Evolutionary conservation across 2,888 invertebrate genomes (phyloP).

Genomic region (Apamea sordens): DNA sequence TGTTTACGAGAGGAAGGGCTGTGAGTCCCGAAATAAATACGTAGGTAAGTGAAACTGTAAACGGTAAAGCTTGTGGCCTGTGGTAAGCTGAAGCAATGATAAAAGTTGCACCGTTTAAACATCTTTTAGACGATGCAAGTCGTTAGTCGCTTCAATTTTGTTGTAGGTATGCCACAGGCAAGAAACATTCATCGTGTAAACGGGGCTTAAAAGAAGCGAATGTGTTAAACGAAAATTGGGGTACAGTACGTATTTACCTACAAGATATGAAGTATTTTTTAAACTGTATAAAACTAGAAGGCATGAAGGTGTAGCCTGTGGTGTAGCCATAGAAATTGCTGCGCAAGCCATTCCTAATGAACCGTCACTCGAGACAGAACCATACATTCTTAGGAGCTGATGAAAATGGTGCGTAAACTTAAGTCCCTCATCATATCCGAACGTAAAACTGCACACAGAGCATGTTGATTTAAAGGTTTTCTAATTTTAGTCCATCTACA

Average conservation of each 20-base stretch:
- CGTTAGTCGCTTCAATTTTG: no score
- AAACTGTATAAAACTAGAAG: neutral
- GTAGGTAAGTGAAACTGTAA: neutral
- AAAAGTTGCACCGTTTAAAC: no score
- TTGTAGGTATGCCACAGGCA: no score
- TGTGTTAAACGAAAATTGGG: neutral
- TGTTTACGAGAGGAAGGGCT: neutral
- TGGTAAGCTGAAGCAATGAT: no score
- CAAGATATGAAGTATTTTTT: neutral
- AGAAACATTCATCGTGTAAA: no score
- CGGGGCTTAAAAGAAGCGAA: neutral
- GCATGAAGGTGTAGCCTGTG: neutral
- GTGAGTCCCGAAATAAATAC: neutral
- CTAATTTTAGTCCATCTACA: neutral
- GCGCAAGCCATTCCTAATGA: neutral
- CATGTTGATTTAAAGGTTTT: neutral
- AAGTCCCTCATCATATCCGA: no score
- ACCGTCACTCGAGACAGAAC: neutral
- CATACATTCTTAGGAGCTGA: no score
- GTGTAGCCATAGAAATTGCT: no score
- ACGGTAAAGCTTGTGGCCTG: no score
- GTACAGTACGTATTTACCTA: no score
- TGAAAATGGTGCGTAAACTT: neutral
- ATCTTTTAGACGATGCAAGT: no score
- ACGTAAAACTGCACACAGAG: neutral